Conservation (phyloP, 2,888 invertebrate species). For the Oxycera nigricornis region DNA sequence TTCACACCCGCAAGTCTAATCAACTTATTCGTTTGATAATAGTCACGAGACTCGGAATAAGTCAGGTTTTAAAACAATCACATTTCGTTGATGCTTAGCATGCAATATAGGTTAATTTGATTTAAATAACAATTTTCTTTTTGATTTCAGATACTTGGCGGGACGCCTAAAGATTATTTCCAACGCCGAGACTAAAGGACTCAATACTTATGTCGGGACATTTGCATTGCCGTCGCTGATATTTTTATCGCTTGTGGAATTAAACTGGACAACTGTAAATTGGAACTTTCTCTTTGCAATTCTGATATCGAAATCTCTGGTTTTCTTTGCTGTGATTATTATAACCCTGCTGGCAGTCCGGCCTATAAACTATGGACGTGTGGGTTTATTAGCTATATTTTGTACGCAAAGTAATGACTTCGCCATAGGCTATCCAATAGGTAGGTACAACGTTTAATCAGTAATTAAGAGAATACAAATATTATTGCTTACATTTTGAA, state of each 20-base stretch:
- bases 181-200: conserved; percentile 84
- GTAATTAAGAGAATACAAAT: background rate
- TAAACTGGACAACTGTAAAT: conserved; percentile 84
- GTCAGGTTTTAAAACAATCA: background rate
- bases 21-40: too few relatives aligned
- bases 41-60: background rate
- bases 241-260: conserved; percentile 84
- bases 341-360: conserved; percentile 81
- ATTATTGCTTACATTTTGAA: background rate
- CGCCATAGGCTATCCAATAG: conserved; percentile 93
- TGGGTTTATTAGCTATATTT: conserved; percentile 92
- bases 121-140: conserved; percentile 38
- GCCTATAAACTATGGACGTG: conserved; percentile 81
- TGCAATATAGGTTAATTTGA: background rate
- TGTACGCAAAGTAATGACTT: conserved; percentile 98
- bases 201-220: conserved; percentile 91
- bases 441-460: conserved; percentile 56
- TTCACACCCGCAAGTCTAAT: too few relatives aligned
- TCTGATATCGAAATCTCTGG: conserved; percentile 81
- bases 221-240: conserved; percentile 93
- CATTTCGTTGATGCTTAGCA: background rate
- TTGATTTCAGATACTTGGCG: conserved; percentile 75
- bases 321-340: conserved; percentile 81
- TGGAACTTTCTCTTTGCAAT: conserved; percentile 91
- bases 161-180: conserved; percentile 84